phyloP scores from a whole-genome alignment of 2,113 vertebrate species.

The Candoia aspera region DNA sequence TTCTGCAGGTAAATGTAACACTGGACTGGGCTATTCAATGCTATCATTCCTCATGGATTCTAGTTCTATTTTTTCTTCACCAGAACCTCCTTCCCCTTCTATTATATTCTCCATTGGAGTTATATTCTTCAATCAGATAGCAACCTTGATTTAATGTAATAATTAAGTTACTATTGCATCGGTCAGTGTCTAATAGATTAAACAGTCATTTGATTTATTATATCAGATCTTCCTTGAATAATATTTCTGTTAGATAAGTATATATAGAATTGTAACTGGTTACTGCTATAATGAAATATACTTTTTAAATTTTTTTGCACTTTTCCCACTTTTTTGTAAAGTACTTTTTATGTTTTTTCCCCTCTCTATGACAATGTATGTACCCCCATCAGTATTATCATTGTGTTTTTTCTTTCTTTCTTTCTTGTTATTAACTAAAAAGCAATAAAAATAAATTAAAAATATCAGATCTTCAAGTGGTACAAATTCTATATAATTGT shows the following conservation, averaged over 20 bases:
- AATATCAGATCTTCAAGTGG: neutral
- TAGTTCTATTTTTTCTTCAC: neutral
- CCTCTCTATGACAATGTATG: too few species aligned
- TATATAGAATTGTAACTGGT: too few species aligned
- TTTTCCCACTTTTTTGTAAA: too few species aligned
- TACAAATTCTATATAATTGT: neutral
- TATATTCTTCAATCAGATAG: neutral
- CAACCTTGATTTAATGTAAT: neutral
- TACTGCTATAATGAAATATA: too few species aligned
- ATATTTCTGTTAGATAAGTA: too few species aligned
- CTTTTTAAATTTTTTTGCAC: too few species aligned
- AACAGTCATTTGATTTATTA: neutral
- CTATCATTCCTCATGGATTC: neutral
- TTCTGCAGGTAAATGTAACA: neutral
- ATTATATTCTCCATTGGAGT: neutral
- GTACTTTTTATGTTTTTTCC: too few species aligned
- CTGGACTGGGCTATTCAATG: neutral
- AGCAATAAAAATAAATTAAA: too few species aligned
- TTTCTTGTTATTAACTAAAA: too few species aligned
- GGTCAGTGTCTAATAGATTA: neutral
- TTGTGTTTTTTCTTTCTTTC: too few species aligned
- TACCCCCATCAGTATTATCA: too few species aligned
- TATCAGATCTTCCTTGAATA: neutral
- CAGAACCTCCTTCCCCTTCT: neutral
- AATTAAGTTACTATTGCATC: slow-evolving; percentile 5